Evolutionary conservation across 2,888 invertebrate species (phyloP).

Genomic region (Drosophila gaucha): DNA sequence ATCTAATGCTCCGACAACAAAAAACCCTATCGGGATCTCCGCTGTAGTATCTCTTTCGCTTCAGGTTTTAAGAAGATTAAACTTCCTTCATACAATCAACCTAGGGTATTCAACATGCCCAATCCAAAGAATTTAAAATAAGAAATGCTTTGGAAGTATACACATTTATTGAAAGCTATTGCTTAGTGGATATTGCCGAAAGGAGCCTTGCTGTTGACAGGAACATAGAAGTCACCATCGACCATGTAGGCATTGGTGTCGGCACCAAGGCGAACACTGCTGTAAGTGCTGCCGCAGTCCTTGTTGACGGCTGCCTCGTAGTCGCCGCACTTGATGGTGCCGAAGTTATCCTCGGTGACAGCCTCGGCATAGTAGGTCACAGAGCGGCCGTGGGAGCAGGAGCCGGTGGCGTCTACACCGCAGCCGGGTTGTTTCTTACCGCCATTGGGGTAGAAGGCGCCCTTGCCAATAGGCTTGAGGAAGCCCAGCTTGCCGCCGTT

Average conservation of each 20-base stretch:
- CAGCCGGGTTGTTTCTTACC: conserved; percentile 86
- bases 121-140: neutral
- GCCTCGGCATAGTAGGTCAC: conserved; percentile 85
- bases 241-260: conserved; percentile 61
- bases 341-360: conserved; percentile 65
- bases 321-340: conserved; percentile 52
- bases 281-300: conserved; percentile 60
- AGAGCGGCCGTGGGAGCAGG: conserved; percentile 84
- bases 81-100: too few species aligned
- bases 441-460: conserved; percentile 86
- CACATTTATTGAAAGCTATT: neutral
- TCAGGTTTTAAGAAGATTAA: too few species aligned
- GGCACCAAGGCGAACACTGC: conserved; percentile 66
- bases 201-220: conserved; percentile 65
- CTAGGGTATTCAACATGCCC: too few species aligned
- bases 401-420: conserved; percentile 79
- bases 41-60: too few species aligned
- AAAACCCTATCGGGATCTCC: too few species aligned
- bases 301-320: conserved; percentile 75
- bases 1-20: too few species aligned
- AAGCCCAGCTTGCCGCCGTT: conserved; percentile 75
- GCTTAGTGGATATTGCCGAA: conserved; percentile 54
- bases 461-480: conserved; percentile 81
- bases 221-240: conserved; percentile 69
- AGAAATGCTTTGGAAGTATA: neutral